Base-by-base conservation (phyloP, 2,113 vertebrate species). In the Hepsetus odoe region DNA sequence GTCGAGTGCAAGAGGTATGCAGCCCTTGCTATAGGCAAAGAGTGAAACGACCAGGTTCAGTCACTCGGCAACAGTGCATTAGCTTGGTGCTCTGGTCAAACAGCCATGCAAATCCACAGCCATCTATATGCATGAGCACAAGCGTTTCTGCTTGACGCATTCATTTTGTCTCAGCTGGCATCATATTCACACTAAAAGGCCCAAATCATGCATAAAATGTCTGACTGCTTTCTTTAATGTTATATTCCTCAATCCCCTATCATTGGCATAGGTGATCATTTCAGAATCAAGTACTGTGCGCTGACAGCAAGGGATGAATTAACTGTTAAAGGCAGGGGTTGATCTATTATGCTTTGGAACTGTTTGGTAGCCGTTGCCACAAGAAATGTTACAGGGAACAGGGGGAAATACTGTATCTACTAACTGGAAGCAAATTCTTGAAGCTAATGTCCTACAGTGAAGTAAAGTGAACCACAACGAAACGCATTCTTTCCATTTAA, bases 11-110 rank as follows among this genome's bases (percentile, higher is more conserved):
- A 66, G 35, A 77, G 55, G 66, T 67, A 16, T 69, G 20, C 18
- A 49, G 67, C 46, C 66, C 68, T 71, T 65, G 71, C 35, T 74
- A 30, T 38, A 70, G 55, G 64, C 70, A 69, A n/a, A 32, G 35
- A 70, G 14, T 42, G n/a, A 58, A 62, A 35, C 32, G 46, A 26
- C 40, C 18, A 16, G 55, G 40, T 62, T 32, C 51, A 76, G 55
- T 35, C 33, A 55, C 59, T 33, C 44, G 32, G 20, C 40, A 69
- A 14, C 46, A 62, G 56, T 59, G n/a, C 65, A n/a, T 26, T 65
- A 46, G 32, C 33, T 64, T n/a, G 74, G 28, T 33, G 56, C 44
- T 42, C 30, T 22, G 55, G 4, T 53, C 22, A 38, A 11, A 56
- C 22, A 71, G 35, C 12, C 58, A 42, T 66, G 6, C 35, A 56